Percentiles rank a stretch among this genome's conserved stretches.
These are phyloP conservation scores for Aquatica leii DNA, from an alignment of 2,888 invertebrate species.

Conservation along the genomic window DNA sequence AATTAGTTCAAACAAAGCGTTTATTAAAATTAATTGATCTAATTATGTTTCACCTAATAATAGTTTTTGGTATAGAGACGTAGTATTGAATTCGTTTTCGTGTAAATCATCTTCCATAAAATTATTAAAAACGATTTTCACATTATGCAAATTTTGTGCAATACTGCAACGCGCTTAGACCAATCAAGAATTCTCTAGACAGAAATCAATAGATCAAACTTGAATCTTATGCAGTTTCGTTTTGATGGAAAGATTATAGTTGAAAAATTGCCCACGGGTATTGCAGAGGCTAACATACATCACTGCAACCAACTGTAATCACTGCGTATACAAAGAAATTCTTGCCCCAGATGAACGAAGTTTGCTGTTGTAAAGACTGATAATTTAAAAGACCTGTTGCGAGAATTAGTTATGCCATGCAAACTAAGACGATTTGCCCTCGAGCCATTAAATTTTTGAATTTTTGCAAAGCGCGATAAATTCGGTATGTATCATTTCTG, in stretches of 20 bases:
- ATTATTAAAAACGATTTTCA: conserved; percentile 26
- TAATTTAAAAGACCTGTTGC: conserved; percentile 33
- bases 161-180: conserved; percentile 15
- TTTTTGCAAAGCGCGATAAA: conserved; percentile 31
- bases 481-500: conserved; percentile 20
- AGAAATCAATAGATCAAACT: conserved; percentile 54
- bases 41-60: background rate
- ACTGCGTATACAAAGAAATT: conserved; percentile 36
- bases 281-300: conserved; percentile 38
- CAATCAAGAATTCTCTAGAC: conserved; percentile 25
- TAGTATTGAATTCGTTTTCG: background rate
- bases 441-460: conserved; percentile 22
- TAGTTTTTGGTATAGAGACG: background rate
- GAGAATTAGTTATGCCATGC: conserved; percentile 39
- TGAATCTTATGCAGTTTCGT: conserved; percentile 50
- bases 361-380: conserved; percentile 12
- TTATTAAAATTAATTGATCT: conserved; percentile 12
- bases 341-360: conserved; percentile 21
- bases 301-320: conserved; percentile 35
- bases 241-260: conserved; percentile 57
- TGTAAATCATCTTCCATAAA: conserved; percentile 9
- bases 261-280: conserved; percentile 30
- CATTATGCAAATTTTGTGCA: conserved; percentile 38
- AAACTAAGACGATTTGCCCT: conserved; percentile 26
- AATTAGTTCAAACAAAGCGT: conserved; percentile 16